Percentiles rank a stretch among this genome's conserved stretches.
Evolutionary conservation across 1,140 invertebrate genomes (phyloP).

Genomic region (Phocides pigmalion): DNA sequence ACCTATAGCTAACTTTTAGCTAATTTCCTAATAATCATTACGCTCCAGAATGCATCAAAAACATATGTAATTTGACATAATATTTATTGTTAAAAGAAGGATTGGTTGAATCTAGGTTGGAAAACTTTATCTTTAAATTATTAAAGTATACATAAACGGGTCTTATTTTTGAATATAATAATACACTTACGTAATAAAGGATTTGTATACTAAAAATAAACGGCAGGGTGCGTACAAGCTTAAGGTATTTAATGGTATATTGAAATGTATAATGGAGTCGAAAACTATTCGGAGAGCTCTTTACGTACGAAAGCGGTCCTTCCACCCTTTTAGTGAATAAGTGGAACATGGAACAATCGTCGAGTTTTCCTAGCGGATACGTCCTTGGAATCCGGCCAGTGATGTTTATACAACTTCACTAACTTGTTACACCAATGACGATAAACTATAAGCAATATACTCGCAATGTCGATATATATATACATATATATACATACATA

Average conservation of each 20-base stretch:
- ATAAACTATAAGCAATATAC: not conserved
- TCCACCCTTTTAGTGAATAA: constrained; percentile 52
- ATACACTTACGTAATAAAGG: too few species aligned
- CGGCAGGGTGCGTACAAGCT: not conserved
- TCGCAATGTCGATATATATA: not conserved
- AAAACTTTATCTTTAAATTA: too few species aligned
- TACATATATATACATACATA: too few species aligned
- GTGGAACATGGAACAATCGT: constrained; percentile 49
- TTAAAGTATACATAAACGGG: too few species aligned
- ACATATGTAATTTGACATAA: too few species aligned
- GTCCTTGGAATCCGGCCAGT: constrained; percentile 41
- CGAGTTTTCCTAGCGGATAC: constrained; percentile 44
- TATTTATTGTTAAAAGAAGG: too few species aligned
- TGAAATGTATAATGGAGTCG: constrained; percentile 24
- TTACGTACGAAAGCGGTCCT: constrained; percentile 29
- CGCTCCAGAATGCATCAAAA: too few species aligned
- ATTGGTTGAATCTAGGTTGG: too few species aligned
- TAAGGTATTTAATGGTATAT: constrained; percentile 7
- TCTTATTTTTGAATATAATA: too few species aligned
- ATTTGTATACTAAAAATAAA: constrained; percentile 2
- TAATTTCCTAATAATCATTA: too few species aligned
- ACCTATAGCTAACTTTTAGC: too few species aligned
- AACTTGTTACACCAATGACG: not conserved
- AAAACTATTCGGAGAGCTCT: constrained; percentile 22
- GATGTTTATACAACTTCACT: constrained; percentile 5